Evolutionary conservation across 2,113 vertebrate genomes (phyloP).

Genomic region (Edolisoma coerulescens): DNA sequence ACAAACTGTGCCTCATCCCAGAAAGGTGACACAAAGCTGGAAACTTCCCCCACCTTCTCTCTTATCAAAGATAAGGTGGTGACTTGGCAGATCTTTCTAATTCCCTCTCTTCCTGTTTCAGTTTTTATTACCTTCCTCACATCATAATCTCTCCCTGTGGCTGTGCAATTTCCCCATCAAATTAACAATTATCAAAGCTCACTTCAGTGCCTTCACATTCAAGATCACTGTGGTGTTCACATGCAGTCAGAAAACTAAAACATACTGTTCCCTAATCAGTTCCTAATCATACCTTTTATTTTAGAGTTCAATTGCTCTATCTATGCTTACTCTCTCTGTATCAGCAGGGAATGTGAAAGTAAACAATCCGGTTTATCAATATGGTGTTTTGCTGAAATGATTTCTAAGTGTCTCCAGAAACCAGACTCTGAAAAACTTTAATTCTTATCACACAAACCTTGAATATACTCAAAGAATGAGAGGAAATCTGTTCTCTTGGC

Average conservation of each 20-base stretch:
- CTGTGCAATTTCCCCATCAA: neutral
- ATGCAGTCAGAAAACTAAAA: neutral
- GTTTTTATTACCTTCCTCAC: neutral
- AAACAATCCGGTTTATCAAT: neutral
- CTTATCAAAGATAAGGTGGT: neutral
- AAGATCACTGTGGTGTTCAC: neutral
- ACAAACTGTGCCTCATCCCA: neutral
- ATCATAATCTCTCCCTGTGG: neutral
- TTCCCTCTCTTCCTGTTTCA: neutral
- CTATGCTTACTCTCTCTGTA: neutral
- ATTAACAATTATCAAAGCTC: neutral
- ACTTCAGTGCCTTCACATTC: neutral
- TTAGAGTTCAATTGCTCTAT: neutral
- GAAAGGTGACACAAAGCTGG: neutral
- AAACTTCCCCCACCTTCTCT: neutral
- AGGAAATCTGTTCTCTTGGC: neutral
- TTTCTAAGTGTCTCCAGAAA: neutral
- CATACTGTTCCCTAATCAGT: neutral
- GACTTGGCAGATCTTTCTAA: neutral
- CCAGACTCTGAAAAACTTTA: neutral
- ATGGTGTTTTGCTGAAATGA: neutral
- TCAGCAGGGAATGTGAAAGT: neutral
- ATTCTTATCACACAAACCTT: neutral
- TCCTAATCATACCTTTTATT: neutral
- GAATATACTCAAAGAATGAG: neutral